phyloP scores from a whole-genome alignment of 2,797 vertebrate species.

The Trachurus trachurus region DNA sequence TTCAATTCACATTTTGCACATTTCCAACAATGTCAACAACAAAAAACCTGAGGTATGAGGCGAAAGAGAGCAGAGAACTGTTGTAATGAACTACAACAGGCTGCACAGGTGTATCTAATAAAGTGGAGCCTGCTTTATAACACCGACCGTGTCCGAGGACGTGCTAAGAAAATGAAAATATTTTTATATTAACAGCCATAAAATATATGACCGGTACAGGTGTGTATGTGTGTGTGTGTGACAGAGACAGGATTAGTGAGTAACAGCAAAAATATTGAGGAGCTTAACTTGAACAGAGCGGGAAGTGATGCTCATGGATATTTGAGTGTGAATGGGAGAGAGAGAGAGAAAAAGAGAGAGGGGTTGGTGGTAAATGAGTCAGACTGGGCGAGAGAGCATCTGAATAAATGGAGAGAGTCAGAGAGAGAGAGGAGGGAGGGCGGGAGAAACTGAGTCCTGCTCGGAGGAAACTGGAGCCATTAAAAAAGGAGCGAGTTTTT shows the following conservation, averaged over 20 bases:
- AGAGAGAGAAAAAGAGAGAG: constrained; percentile 19
- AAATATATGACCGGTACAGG: not conserved
- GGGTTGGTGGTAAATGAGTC: constrained; percentile 3
- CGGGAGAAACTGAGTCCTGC: constrained; percentile 77
- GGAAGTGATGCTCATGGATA: constrained; percentile 7
- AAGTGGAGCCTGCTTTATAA: not conserved
- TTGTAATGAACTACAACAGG: not conserved
- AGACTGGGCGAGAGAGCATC: constrained; percentile 36
- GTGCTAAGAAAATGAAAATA: not conserved
- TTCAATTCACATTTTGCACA: too few species aligned
- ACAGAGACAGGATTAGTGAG: not conserved
- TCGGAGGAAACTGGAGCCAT: constrained; percentile 80
- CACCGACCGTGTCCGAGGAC: not conserved
- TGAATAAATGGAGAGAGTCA: constrained; percentile 28
- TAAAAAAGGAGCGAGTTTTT: constrained; percentile 85
- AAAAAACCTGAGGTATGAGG: not conserved
- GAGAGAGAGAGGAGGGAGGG: constrained; percentile 25
- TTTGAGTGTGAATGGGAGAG: constrained; percentile 18
- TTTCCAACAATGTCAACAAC: not conserved
- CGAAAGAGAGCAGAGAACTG: not conserved
- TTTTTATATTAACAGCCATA: constrained; percentile 4
- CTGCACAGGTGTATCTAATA: not conserved
- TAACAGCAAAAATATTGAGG: not conserved
- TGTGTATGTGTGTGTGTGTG: not conserved
- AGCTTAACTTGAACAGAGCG: not conserved